Evolutionary conservation across 2,888 invertebrate genomes (phyloP).

Genomic region (Rhyacophila evoluta): DNA sequence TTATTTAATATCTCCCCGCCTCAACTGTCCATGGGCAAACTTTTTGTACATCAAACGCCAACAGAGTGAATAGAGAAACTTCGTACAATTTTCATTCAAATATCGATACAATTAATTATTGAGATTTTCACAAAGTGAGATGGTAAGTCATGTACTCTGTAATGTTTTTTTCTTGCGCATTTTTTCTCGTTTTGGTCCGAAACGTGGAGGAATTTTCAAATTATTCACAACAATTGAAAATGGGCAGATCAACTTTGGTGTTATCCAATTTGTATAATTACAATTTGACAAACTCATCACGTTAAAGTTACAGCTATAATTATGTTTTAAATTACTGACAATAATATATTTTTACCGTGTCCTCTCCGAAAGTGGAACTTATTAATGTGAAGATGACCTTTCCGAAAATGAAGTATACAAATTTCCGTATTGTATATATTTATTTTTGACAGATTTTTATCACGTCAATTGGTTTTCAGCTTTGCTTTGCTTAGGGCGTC

Average conservation of each 20-base stretch:
- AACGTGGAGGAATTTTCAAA: neutral
- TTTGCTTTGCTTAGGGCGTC: too few relatives aligned
- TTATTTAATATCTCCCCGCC: neutral
- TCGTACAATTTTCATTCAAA: conserved; percentile 11
- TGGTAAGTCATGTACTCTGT: neutral
- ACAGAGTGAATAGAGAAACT: neutral
- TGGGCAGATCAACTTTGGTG: neutral
- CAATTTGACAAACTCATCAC: too few relatives aligned
- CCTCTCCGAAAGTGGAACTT: too few relatives aligned
- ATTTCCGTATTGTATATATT: too few relatives aligned
- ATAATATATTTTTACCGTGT: too few relatives aligned
- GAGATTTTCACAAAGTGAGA: conserved; percentile 5
- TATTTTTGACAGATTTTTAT: too few relatives aligned
- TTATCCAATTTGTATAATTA: neutral
- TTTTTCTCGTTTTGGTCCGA: neutral
- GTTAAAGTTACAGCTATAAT: too few relatives aligned
- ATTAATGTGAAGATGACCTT: too few relatives aligned
- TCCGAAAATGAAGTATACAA: too few relatives aligned
- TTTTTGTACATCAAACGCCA: neutral
- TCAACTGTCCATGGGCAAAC: neutral
- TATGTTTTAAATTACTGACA: too few relatives aligned
- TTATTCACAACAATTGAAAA: neutral
- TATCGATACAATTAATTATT: conserved; percentile 15
- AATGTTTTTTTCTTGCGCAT: neutral
- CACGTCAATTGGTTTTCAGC: too few relatives aligned